Evolutionary conservation across 30 jellyfish, hydroid and myxozoan species (phyloP), one percentile per base, ranked within the genome.

Genomic region (Chironex yamaguchii): DNA sequence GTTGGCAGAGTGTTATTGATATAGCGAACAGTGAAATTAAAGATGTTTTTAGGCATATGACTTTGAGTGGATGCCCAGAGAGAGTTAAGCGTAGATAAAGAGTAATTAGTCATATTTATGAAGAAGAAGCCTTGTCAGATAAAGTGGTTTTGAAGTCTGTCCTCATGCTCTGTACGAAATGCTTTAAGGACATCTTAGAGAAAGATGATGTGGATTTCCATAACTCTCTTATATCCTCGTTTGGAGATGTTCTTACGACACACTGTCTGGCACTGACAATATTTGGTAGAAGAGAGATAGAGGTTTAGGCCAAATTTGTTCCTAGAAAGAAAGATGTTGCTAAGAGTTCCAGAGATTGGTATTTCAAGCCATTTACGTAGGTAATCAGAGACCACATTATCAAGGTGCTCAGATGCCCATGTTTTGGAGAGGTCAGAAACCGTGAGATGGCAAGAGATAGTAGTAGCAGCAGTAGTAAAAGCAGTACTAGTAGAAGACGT

Each of bases 371-470:
- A 70, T 14, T 23, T 14, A 36, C 69, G 71, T 17, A 70, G 36
- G 26, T 32, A 70, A 3, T n/a, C 13, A 3, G 71, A 34, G n/a
- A 34, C 84, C 13, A n/a, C 13, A 70, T 70, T 32, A 34, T 70
- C 71, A 70, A 70, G 71, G 25, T 34, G 36, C 35, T 70, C 84
- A 11, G 17, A 34, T 13, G 49, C 67, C 70, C 25, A 70, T 3
- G 67, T 35, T 70, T 70, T 67, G 2, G 81, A 24, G 17, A 70
- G 84, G 25, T 70, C 84, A 23, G 71, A 36, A 26, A 70, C 71
- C 24, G 84, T 70, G 1, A 33, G 26, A 22, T 70, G 34, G 68
- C 84, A 70, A 14, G 84, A 70, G 4, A 70, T n/a, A 34, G 36
- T 34, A 13, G 68, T n/a, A n/a, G n/a, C n/a, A n/a, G n/a, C n/a